Conservation (phyloP, 2,797 vertebrate species). For the Gymnoscopelus microlampas region DNA sequence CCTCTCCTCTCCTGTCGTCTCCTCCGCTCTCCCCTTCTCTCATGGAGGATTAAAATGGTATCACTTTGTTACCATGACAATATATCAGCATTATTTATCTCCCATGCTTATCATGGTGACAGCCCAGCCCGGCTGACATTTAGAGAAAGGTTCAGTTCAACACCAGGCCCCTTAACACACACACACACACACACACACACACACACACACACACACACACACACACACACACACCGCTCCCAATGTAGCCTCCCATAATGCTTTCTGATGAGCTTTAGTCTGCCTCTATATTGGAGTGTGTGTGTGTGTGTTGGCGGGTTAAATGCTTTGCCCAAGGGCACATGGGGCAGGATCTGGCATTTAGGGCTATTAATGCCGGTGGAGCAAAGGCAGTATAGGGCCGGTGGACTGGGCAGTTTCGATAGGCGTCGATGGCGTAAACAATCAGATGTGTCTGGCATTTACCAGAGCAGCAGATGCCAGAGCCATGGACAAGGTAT, state of each 20-base stretch:
- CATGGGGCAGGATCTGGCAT: constrained; percentile 40
- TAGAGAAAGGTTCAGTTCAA: constrained; percentile 67
- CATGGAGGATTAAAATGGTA: background rate
- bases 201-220: constrained; percentile 16
- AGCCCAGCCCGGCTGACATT: constrained; percentile 69
- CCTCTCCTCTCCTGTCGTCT: background rate
- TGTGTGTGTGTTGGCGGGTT: background rate
- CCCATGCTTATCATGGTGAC: constrained; percentile 62
- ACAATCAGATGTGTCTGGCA: too few species aligned
- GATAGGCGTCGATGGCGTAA: constrained; percentile 14
- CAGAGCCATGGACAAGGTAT: too few species aligned
- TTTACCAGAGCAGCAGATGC: too few species aligned
- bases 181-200: constrained; percentile 21
- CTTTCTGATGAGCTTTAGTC: constrained; percentile 26
- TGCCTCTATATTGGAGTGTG: constrained; percentile 19
- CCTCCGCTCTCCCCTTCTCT: background rate
- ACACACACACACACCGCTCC: constrained; percentile 13
- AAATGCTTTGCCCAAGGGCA: constrained; percentile 31
- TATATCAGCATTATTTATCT: constrained; percentile 65
- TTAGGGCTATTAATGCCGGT: constrained; percentile 51
- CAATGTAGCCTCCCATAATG: constrained; percentile 9
- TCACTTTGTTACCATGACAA: constrained; percentile 66
- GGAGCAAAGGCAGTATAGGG: constrained; percentile 18
- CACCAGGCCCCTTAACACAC: constrained; percentile 35
- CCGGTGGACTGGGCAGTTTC: constrained; percentile 23